Base-by-base conservation (phyloP, 2,888 invertebrate genomes). In the Sphaeridia pumilis region DNA sequence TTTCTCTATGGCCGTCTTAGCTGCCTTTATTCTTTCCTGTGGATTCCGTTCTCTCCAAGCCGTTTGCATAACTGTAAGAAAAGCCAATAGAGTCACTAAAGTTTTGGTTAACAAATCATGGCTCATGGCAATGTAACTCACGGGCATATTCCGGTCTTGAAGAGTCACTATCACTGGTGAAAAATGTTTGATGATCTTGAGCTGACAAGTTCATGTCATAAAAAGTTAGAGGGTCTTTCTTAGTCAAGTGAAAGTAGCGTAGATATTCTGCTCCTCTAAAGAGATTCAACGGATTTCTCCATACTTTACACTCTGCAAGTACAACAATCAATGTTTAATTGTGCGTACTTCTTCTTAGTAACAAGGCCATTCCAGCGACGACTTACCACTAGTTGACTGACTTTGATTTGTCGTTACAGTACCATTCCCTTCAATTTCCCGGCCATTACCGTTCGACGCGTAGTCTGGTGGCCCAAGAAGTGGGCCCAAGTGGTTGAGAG, bases 121-220 rank as follows among this genome's bases (percentile, higher is more conserved):
- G 3, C 27, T 26, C 22, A 2, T 14, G 24, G 5, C 24, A 21
- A 34, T 17, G 38, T n/a, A 52, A 34, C 72, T 70, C 68, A 80
- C 78, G 83, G 72, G 92, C 88, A 71, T 87, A 89, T 69, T 92
- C 90, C 3, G 84, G 81, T 71, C 84, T 87, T 28, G 86, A 85
- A 1, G 78, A 79, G 71, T 93, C 90, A 45, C 82, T 83, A 70
- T 92, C 90, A 71, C 90, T 89, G 0, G 88, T 90, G 69, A 93
- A 92, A 72, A 90, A 89, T 3, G 88, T 90, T 71, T 95, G 95
- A 72, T 98, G 97, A 73, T 97, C 97, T 74, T 97, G 95, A 21
- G 97, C 95, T 0, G 94, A 93, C 42, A 97, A 76, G 72, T 97
- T 98, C 95, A 97, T 95, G 69, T 98, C 97, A 71, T 97, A 94